Evolutionary conservation across 2,113 vertebrate genomes (phyloP).

Genomic region (Gavia stellata): DNA sequence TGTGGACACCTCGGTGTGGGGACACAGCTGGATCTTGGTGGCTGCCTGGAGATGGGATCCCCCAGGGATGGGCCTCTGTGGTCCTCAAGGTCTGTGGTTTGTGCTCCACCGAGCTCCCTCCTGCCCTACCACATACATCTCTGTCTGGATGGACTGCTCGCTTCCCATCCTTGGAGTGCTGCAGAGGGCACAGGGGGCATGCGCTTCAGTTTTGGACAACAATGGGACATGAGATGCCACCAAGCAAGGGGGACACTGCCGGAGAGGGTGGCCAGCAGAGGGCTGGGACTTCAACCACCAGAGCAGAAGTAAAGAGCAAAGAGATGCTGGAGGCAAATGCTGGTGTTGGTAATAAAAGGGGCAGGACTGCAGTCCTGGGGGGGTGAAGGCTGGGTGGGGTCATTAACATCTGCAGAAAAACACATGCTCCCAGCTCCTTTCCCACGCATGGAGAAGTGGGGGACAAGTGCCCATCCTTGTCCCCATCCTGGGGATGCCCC

Average conservation of each 20-base stretch:
- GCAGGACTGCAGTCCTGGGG: not conserved
- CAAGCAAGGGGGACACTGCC: not conserved
- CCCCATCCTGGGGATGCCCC: not conserved
- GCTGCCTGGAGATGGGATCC: not conserved
- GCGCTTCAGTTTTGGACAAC: accelerated
- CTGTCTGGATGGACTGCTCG: not conserved
- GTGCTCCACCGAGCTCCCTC: not conserved
- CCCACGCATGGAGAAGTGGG: not conserved
- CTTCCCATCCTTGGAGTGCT: not conserved
- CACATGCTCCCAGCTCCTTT: not conserved
- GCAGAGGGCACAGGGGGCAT: not conserved
- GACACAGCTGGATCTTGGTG: not conserved
- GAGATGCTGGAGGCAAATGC: not conserved
- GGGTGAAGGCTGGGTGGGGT: not conserved
- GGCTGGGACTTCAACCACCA: not conserved
- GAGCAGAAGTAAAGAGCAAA: not conserved
- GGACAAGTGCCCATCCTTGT: not conserved
- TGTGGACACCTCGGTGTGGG: not conserved
- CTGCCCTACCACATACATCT: not conserved
- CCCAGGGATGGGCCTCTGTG: not conserved
- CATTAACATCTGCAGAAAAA: not conserved
- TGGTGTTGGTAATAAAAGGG: not conserved
- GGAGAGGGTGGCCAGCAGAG: not conserved
- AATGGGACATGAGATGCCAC: not conserved
- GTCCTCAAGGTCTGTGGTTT: not conserved